Evolutionary conservation across 2,797 vertebrate species (phyloP).

Genomic region (Erpetoichthys calabaricus): DNA sequence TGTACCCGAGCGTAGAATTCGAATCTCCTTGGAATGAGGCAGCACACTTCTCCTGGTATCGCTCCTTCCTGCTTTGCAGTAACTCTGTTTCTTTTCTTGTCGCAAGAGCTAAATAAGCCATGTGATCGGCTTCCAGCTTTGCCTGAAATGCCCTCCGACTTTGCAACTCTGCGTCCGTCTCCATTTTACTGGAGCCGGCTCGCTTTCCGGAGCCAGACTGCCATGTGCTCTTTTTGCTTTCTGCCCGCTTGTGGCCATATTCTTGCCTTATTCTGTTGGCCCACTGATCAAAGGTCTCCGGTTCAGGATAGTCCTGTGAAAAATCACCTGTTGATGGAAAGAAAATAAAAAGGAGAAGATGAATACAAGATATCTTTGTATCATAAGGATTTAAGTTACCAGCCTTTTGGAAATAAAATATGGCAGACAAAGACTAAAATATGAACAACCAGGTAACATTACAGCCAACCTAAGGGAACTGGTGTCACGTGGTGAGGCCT

Average conservation of each 20-base stretch:
- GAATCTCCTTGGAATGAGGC: conserved; percentile 28
- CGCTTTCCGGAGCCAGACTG: conserved; percentile 14
- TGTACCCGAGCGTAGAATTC: conserved; percentile 43
- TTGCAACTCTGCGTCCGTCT: conserved; percentile 25
- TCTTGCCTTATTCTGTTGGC: conserved; percentile 53
- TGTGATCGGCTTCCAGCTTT: conserved; percentile 46
- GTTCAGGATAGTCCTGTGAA: conserved; percentile 37
- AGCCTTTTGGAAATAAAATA: too few species aligned
- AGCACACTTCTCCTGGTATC: conserved; percentile 45
- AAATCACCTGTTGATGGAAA: conserved; percentile 38
- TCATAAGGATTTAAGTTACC: not conserved
- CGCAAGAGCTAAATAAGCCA: conserved; percentile 53
- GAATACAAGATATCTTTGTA: not conserved
- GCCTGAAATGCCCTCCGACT: conserved; percentile 28
- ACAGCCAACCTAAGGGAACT: too few species aligned
- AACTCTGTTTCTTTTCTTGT: conserved; percentile 54
- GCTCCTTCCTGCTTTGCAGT: conserved; percentile 35
- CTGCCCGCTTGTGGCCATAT: conserved; percentile 42
- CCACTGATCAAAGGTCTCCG: conserved; percentile 58
- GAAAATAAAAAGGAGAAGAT: not conserved
- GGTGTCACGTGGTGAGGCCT: too few species aligned
- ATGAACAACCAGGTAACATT: too few species aligned
- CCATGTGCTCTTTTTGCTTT: conserved; percentile 32
- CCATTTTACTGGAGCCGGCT: conserved; percentile 14
- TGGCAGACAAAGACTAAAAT: too few species aligned